Conservation (phyloP, 2,888 invertebrate genomes). For the Dolichomitus sp. region DNA sequence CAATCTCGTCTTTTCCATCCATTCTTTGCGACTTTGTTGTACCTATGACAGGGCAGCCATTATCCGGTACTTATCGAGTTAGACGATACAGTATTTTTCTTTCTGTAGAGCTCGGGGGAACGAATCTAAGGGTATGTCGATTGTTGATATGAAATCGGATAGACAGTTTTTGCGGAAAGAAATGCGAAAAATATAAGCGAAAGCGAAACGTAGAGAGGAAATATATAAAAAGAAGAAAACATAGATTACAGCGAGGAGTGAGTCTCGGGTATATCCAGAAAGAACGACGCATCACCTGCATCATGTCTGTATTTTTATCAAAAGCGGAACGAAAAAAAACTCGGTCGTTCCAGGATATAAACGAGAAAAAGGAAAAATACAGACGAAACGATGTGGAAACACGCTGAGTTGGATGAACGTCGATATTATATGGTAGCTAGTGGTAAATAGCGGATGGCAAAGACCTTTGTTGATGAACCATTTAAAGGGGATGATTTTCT, state of each 20-base stretch:
- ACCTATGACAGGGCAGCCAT: slow-evolving; percentile 15
- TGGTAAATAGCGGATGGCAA: slow-evolving; percentile 65
- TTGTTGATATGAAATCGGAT: slow-evolving; percentile 9
- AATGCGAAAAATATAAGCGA: slow-evolving; percentile 7
- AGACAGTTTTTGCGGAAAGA: not conserved
- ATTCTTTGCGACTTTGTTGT: slow-evolving; percentile 4
- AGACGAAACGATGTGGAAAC: slow-evolving; percentile 78
- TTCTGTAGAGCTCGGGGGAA: not conserved
- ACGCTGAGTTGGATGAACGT: slow-evolving; percentile 74
- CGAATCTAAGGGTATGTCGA: not conserved
- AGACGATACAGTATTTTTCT: slow-evolving; percentile 9
- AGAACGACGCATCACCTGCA: not conserved
- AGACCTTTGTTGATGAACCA: slow-evolving; percentile 63
- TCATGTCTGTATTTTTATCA: not conserved
- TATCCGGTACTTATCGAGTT: slow-evolving; percentile 21
- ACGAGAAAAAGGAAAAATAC: slow-evolving; percentile 35
- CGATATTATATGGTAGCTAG: slow-evolving; percentile 61
- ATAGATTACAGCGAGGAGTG: not conserved
- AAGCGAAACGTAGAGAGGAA: not conserved
- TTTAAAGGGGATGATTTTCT: slow-evolving; percentile 51
- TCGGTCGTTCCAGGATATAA: not conserved
- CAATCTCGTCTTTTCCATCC: not conserved
- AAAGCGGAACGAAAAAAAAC: not conserved
- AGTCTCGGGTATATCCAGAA: not conserved
- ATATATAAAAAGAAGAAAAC: not conserved